phyloP scores from a whole-genome alignment of 2,797 vertebrate genomes.

The Takifugu rubripes region DNA sequence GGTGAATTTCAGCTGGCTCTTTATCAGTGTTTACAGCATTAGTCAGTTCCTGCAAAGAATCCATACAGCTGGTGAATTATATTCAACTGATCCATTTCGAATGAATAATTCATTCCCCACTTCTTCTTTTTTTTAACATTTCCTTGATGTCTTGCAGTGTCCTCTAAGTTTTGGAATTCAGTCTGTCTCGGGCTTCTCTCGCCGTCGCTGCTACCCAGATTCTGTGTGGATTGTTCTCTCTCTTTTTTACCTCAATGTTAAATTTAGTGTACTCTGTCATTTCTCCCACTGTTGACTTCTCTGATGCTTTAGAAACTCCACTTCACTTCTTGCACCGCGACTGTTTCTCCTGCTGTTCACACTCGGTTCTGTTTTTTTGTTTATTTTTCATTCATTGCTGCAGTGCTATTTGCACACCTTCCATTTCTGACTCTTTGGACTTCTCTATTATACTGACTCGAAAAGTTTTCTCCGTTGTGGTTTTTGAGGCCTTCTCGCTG shows the following conservation, averaged over 20 bases:
- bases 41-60: too few relatives aligned
- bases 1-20: background rate
- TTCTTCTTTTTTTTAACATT: background rate
- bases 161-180: conserved; percentile 11
- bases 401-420: background rate
- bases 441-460: too few relatives aligned
- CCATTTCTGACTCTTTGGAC: too few relatives aligned
- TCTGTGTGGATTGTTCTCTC: background rate
- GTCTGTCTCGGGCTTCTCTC: background rate
- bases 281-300: conserved; percentile 10
- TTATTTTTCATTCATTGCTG: background rate
- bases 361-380: background rate
- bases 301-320: conserved; percentile 19
- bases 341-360: too few relatives aligned
- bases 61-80: too few relatives aligned
- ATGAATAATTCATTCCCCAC: background rate
- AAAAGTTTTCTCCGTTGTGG: too few relatives aligned
- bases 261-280: background rate
- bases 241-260: background rate
- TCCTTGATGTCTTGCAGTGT: conserved; percentile 2
- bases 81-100: background rate
- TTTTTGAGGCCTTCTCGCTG: too few relatives aligned
- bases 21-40: background rate
- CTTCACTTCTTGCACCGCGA: background rate
- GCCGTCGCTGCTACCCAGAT: background rate